Conservation (phyloP, 2,797 vertebrate species). For the Pseudomugil gertrudae region DNA sequence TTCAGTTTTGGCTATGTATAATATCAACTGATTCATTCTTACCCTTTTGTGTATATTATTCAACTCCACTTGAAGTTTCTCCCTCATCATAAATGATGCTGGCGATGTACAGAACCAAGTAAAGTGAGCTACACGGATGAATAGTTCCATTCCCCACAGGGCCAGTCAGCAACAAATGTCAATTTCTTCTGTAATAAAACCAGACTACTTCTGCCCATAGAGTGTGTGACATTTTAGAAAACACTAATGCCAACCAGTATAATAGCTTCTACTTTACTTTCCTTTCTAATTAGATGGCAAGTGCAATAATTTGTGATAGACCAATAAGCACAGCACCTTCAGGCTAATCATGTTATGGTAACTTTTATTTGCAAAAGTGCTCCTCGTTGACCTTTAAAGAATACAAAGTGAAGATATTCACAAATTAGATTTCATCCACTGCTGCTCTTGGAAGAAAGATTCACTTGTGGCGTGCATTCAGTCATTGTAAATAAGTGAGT, state of each 20-base stretch:
- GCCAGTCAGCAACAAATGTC: constrained; percentile 49
- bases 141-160: constrained; percentile 24
- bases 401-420: not conserved
- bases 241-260: not conserved
- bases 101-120: no score
- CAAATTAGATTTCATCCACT: constrained; percentile 9
- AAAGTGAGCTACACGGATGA: not conserved
- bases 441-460: constrained; percentile 10
- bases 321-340: constrained; percentile 7
- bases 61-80: no score
- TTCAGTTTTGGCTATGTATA: no score
- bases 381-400: constrained; percentile 7
- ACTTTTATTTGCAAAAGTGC: constrained; percentile 4
- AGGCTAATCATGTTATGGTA: not conserved
- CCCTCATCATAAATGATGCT: no score
- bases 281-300: constrained; percentile 8
- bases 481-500: constrained; percentile 27
- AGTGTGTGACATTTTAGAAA: constrained; percentile 20
- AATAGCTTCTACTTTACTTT: constrained; percentile 1
- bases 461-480: constrained; percentile 14
- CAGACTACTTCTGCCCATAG: constrained; percentile 3
- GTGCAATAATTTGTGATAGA: not conserved
- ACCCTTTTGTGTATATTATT: no score
- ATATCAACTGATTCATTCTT: no score
- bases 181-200: constrained; percentile 19